These are phyloP conservation scores for Seriola rivoliana DNA, from an alignment of 2,113 vertebrate genomes.

Conservation along the genomic window DNA sequence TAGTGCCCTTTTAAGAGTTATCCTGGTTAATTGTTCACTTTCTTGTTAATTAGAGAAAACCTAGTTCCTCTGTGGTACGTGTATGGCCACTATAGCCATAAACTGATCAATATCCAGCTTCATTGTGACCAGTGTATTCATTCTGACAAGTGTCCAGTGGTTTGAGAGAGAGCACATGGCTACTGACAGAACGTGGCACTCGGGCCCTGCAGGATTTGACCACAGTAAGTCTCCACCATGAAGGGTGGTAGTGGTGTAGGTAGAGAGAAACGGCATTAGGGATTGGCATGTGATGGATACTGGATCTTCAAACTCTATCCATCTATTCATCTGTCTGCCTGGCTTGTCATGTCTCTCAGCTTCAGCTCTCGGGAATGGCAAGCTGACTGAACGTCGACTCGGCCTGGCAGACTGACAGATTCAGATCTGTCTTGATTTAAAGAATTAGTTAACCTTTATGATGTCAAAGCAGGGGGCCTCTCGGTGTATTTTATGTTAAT, in stretches of 20 bases:
- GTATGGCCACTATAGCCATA: background rate
- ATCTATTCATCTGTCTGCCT: slow-evolving; percentile 64
- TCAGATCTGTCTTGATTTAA: slow-evolving; percentile 81
- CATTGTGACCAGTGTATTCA: slow-evolving; percentile 24
- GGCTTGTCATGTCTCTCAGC: slow-evolving; percentile 67
- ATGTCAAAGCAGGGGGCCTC: slow-evolving; percentile 70
- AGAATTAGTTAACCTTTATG: slow-evolving; percentile 87
- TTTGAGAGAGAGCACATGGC: slow-evolving; percentile 69
- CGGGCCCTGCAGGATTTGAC: slow-evolving; percentile 46
- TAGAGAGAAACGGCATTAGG: slow-evolving; percentile 31
- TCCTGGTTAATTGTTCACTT: slow-evolving; percentile 17
- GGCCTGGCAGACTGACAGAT: slow-evolving; percentile 76
- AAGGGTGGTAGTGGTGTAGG: slow-evolving; percentile 36
- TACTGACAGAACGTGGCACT: slow-evolving; percentile 53
- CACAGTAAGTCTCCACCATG: slow-evolving; percentile 7
- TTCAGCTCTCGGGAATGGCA: slow-evolving; percentile 65
- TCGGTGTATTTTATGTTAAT: slow-evolving; percentile 69
- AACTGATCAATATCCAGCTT: slow-evolving; percentile 29
- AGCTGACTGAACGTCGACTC: slow-evolving; percentile 60
- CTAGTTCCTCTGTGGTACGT: background rate
- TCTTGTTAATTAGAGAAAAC: background rate
- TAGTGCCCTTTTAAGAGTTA: background rate
- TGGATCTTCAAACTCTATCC: slow-evolving; percentile 73
- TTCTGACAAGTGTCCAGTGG: slow-evolving; percentile 48
- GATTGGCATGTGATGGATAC: slow-evolving; percentile 71